phyloP scores from a whole-genome alignment of 2,888 invertebrate species.

The Clivina fossor region DNA sequence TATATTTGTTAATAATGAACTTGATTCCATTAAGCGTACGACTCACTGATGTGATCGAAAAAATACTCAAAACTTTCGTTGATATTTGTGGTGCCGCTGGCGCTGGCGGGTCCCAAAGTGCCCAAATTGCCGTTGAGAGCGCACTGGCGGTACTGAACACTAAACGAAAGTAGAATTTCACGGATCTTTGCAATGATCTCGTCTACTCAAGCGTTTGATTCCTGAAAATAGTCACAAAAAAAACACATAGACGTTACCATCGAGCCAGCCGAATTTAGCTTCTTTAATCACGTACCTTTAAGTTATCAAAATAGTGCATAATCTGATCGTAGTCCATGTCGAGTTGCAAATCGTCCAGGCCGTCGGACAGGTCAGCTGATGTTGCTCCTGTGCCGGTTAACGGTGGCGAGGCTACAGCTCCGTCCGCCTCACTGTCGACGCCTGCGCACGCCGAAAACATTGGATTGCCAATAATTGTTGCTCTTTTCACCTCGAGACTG shows the following conservation, averaged over 20 bases:
- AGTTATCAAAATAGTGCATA: conserved; percentile 97
- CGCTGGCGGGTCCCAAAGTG: too few relatives aligned
- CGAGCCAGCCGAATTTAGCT: neutral
- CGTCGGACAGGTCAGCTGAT: conserved; percentile 65
- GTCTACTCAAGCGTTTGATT: conserved; percentile 89
- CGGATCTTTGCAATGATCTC: conserved; percentile 84
- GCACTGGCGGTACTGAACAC: conserved; percentile 62
- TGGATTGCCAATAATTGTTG: conserved; percentile 85
- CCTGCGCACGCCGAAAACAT: conserved; percentile 70
- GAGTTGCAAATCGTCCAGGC: conserved; percentile 74
- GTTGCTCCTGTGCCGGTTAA: conserved; percentile 41
- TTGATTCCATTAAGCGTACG: conserved; percentile 59
- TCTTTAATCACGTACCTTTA: conserved; percentile 74
- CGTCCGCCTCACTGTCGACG: conserved; percentile 52
- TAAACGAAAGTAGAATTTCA: conserved; percentile 75
- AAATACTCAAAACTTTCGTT: conserved; percentile 63
- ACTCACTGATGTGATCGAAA: conserved; percentile 66
- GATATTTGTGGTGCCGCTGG: conserved; percentile 51
- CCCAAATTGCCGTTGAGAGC: conserved; percentile 54
- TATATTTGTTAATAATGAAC: conserved; percentile 42
- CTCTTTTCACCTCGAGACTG: conserved; percentile 73
- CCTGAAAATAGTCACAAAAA: conserved; percentile 64
- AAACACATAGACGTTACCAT: conserved; percentile 12
- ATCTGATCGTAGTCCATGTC: conserved; percentile 98
- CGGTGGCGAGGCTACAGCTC: conserved; percentile 50